phyloP scores from a whole-genome alignment of 2,888 invertebrate genomes.

The Odontocolon sp. region DNA sequence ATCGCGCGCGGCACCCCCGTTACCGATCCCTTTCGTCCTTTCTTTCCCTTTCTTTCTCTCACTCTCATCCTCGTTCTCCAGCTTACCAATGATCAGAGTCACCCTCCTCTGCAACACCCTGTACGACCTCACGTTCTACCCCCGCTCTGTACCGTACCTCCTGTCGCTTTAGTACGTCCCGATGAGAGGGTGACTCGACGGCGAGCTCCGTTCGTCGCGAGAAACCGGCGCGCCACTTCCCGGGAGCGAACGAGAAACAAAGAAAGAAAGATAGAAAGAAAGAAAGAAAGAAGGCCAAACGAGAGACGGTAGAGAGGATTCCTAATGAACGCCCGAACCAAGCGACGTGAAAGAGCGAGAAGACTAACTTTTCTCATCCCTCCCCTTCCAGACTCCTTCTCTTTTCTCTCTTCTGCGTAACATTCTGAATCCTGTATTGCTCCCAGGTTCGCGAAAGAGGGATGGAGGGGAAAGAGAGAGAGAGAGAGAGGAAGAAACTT shows the following conservation, averaged over 20 bases:
- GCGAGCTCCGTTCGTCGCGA: constrained; percentile 21
- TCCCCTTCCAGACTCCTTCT: constrained; percentile 29
- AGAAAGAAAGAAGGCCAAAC: constrained; percentile 16
- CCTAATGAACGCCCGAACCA: constrained; percentile 73
- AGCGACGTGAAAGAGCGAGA: constrained; percentile 31
- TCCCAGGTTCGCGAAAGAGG: constrained; percentile 4
- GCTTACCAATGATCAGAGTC: constrained; percentile 54
- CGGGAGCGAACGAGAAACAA: constrained; percentile 58
- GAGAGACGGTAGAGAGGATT: constrained; percentile 69
- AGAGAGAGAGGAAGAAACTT: constrained; percentile 36
- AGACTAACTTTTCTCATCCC: constrained; percentile 36
- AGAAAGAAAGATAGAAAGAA: constrained; percentile 18
- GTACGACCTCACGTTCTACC: constrained; percentile 60
- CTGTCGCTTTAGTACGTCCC: constrained; percentile 48
- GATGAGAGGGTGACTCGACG: constrained; percentile 45
- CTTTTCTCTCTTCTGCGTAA: constrained; percentile 16
- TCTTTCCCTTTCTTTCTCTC: constrained; percentile 18
- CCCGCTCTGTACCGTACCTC: constrained; percentile 50
- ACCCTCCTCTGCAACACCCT: constrained; percentile 45
- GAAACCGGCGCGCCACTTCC: constrained; percentile 1
- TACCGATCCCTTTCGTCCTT: constrained; percentile 56
- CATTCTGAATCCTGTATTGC: constrained; percentile 32
- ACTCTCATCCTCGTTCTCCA: constrained; percentile 30
- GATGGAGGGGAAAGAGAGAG: neutral
- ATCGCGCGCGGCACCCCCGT: constrained; percentile 74